Percentiles rank a stretch among this genome's conserved stretches.
These are phyloP conservation scores for Pantherophis alleghaniensis DNA, from an alignment of 2,797 vertebrate genomes.

Conservation along the genomic window DNA sequence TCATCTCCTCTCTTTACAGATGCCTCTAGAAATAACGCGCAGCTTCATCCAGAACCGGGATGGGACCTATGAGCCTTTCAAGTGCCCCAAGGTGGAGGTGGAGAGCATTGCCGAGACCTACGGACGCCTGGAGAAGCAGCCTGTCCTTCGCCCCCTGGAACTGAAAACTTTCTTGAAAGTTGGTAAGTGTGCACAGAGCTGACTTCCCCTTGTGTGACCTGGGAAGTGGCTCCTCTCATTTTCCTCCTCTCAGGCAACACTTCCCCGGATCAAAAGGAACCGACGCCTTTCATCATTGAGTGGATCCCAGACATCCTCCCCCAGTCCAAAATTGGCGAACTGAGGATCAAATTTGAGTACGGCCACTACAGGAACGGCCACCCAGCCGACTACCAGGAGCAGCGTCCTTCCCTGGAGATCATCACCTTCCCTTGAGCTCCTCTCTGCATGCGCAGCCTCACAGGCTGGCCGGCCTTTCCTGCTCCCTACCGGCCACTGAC, in stretches of 20 bases:
- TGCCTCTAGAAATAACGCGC: constrained; percentile 87
- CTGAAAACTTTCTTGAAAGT: constrained; percentile 92
- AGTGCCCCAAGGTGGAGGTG: constrained; percentile 77
- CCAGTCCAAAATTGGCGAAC: constrained; percentile 83
- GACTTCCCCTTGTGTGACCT: no score
- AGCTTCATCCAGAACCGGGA: constrained; percentile 89
- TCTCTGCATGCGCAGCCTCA: constrained; percentile 46
- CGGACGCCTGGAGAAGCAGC: constrained; percentile 77
- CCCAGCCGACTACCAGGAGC: constrained; percentile 65
- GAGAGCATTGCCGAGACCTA: constrained; percentile 72
- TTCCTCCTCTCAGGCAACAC: constrained; percentile 70
- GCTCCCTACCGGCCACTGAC: background rate
- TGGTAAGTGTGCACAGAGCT: constrained; percentile 70
- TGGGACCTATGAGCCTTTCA: constrained; percentile 83
- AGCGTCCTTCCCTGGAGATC: constrained; percentile 59
- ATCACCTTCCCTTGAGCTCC: constrained; percentile 68
- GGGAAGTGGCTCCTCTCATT: background rate
- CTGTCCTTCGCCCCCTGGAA: constrained; percentile 84
- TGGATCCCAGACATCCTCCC: constrained; percentile 91
- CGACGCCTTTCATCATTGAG: constrained; percentile 86
- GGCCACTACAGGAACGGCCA: constrained; percentile 85
- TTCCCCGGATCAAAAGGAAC: constrained; percentile 80
- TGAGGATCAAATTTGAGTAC: constrained; percentile 86
- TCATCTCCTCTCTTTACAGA: constrained; percentile 64
- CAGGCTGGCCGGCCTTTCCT: constrained; percentile 11